phyloP scores from a whole-genome alignment of 53 echinoderm and acorn worm species.

The Patiria pectinifera region DNA sequence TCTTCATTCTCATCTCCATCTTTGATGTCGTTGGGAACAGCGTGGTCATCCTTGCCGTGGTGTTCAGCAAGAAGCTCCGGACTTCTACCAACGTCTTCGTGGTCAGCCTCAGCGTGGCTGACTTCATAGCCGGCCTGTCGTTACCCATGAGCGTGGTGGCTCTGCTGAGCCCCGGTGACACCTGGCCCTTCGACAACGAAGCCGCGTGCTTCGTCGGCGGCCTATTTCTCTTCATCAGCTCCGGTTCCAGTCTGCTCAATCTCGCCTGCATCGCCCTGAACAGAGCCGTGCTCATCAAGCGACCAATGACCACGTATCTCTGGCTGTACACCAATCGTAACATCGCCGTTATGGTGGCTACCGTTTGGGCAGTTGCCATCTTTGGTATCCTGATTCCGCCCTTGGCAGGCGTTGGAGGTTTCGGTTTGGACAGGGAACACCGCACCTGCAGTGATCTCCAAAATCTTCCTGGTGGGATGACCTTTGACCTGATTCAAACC shows the following conservation, averaged over 20 bases:
- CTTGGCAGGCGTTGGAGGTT: conserved; percentile 53
- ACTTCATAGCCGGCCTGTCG: conserved; percentile 54
- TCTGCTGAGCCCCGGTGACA: conserved; percentile 41
- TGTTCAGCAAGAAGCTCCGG: conserved; percentile 53
- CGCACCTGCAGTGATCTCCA: conserved; percentile 57
- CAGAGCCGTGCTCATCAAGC: conserved; percentile 49
- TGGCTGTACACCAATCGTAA: conserved; percentile 27
- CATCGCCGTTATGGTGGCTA: neutral
- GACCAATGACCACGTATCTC: conserved; percentile 23
- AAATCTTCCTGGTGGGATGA: conserved; percentile 7
- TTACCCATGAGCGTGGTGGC: conserved; percentile 43
- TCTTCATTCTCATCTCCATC: neutral
- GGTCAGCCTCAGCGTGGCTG: conserved; percentile 65
- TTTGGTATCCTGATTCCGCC: conserved; percentile 30
- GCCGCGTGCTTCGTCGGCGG: conserved; percentile 39
- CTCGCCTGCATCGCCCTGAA: conserved; percentile 61
- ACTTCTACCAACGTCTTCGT: conserved; percentile 72
- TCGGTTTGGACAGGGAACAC: conserved; percentile 55
- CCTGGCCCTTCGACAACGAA: conserved; percentile 48
- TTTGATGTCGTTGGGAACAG: conserved; percentile 48
- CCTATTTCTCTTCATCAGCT: conserved; percentile 21
- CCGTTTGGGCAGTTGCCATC: conserved; percentile 48
- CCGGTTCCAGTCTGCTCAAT: conserved; percentile 55
- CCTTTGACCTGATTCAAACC: conserved; percentile 34
- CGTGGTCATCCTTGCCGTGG: conserved; percentile 64